These are phyloP conservation scores for Syngnathus typhle DNA, from an alignment of 2,113 vertebrate genomes.

Conservation along the genomic window DNA sequence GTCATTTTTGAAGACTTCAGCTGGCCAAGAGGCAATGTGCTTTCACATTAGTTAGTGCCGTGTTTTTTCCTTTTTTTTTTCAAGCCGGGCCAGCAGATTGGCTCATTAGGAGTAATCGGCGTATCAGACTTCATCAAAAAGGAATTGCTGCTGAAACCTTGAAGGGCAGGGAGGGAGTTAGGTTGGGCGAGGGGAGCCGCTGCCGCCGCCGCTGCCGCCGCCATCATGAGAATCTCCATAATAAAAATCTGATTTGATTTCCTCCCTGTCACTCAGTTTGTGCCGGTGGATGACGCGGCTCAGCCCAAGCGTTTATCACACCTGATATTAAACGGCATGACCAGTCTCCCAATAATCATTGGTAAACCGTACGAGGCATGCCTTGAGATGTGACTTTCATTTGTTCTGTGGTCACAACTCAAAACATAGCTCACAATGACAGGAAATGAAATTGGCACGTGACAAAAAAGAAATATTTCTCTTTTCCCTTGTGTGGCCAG, in stretches of 20 bases:
- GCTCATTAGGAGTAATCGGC: conserved; percentile 48
- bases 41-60: conserved; percentile 16
- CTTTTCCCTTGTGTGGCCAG: background rate
- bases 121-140: conserved; percentile 44
- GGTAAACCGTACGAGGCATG: background rate
- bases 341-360: background rate
- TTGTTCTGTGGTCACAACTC: too few relatives aligned
- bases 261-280: conserved; percentile 29
- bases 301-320: conserved; percentile 14
- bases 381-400: background rate
- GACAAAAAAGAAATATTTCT: too few relatives aligned
- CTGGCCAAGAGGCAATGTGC: conserved; percentile 20
- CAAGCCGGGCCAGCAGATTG: conserved; percentile 37
- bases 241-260: conserved; percentile 22
- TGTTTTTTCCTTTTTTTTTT: background rate
- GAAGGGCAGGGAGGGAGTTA: conserved; percentile 12
- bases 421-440: too few relatives aligned
- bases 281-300: conserved; percentile 12
- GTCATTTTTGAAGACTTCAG: conserved; percentile 2
- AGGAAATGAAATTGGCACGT: too few relatives aligned
- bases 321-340: too few relatives aligned
- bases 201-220: background rate
- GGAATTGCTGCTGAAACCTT: conserved; percentile 25
- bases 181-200: background rate
- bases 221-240: conserved; percentile 17